phyloP scores from a whole-genome alignment of 2,888 invertebrate genomes.

The Laothoe populi region DNA sequence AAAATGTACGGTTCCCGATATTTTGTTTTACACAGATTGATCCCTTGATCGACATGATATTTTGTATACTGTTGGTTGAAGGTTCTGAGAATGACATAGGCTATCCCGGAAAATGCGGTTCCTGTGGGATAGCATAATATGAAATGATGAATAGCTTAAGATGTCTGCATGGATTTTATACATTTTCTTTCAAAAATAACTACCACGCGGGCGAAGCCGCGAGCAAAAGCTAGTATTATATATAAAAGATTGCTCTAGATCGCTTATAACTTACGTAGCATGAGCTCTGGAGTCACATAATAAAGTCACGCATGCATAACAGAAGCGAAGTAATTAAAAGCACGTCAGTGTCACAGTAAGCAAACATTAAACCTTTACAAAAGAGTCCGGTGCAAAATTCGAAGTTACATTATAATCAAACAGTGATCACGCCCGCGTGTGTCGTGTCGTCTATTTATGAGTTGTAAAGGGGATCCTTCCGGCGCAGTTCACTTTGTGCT shows the following conservation, averaged over 20 bases:
- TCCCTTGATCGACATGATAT: too few relatives aligned
- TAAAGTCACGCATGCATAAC: conserved; percentile 64
- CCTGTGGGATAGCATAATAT: too few relatives aligned
- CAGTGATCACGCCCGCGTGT: conserved; percentile 70
- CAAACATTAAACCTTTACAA: conserved; percentile 60
- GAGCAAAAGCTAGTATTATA: too few relatives aligned
- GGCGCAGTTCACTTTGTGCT: conserved; percentile 64
- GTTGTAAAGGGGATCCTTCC: conserved; percentile 71
- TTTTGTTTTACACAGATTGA: too few relatives aligned
- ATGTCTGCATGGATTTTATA: too few relatives aligned
- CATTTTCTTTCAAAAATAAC: too few relatives aligned
- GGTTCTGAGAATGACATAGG: too few relatives aligned
- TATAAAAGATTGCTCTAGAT: conserved; percentile 41
- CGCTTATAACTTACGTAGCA: conserved; percentile 53
- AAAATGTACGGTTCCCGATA: too few relatives aligned
- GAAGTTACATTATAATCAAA: conserved; percentile 78
- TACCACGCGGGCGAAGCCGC: too few relatives aligned
- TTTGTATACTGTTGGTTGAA: too few relatives aligned
- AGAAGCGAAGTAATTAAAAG: conserved; percentile 72
- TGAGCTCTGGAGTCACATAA: conserved; percentile 54
- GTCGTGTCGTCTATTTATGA: conserved; percentile 73
- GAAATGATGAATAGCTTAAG: too few relatives aligned
- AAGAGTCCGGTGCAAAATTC: conserved; percentile 62
- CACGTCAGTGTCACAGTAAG: conserved; percentile 58
- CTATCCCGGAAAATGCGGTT: too few relatives aligned